A percentile compares a stretch with the other conserved stretches of the same genome.
Evolutionary conservation across 2,888 invertebrate genomes (phyloP).

Genomic region (Celastrina argiolus): DNA sequence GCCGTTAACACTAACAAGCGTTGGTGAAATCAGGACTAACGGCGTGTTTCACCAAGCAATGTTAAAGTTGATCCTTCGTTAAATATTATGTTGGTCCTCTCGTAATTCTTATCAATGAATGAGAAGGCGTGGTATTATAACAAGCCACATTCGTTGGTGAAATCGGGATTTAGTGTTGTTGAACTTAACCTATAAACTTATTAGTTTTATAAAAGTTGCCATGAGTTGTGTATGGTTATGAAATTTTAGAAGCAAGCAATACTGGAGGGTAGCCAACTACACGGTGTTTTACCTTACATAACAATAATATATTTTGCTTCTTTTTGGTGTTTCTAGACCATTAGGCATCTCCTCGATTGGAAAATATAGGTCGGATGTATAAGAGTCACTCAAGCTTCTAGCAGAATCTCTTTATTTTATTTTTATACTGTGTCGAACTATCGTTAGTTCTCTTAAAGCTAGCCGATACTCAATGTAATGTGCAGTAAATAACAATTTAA

Average conservation of each 20-base stretch:
- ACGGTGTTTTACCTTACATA: constrained; percentile 1
- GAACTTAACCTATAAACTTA: too few relatives aligned
- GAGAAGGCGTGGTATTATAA: too few relatives aligned
- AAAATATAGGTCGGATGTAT: constrained; percentile 12
- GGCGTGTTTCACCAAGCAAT: too few relatives aligned
- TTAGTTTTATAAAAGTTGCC: background rate
- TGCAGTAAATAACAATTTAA: too few relatives aligned
- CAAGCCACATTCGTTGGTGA: too few relatives aligned
- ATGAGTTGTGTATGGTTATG: background rate
- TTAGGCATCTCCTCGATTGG: constrained; percentile 1
- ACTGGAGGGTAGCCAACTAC: background rate
- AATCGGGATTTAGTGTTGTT: too few relatives aligned
- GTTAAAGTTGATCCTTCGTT: too few relatives aligned
- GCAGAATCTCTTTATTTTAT: background rate
- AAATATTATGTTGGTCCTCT: too few relatives aligned
- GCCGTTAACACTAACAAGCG: too few relatives aligned
- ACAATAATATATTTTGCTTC: constrained; percentile 3
- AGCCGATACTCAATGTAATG: background rate
- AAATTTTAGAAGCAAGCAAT: background rate
- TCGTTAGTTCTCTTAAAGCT: background rate
- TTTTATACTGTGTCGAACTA: background rate
- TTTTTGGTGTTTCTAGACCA: constrained; percentile 9
- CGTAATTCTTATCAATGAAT: too few relatives aligned
- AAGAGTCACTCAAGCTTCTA: constrained; percentile 11
- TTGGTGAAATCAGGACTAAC: too few relatives aligned